These are phyloP conservation scores for Daktulosphaira vitifoliae DNA, from an alignment of 1,140 invertebrate species.

Conservation along the genomic window DNA sequence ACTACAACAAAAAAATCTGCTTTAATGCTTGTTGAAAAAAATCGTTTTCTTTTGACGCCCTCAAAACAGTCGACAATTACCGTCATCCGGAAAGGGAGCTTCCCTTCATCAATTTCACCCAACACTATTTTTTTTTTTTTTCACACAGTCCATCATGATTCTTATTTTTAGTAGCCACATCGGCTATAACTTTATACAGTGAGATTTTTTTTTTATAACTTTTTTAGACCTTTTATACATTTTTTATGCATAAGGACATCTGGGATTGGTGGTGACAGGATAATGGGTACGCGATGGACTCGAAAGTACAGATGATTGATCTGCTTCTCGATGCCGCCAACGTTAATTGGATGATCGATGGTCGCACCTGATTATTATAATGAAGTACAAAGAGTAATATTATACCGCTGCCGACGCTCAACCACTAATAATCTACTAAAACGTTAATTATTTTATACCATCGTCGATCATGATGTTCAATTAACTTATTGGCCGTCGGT, in stretches of 20 bases:
- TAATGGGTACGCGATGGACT: constrained; percentile 25
- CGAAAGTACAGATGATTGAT: constrained; percentile 23
- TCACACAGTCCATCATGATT: neutral
- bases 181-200: constrained; percentile 14
- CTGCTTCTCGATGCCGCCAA: constrained; percentile 13
- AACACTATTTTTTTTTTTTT: neutral
- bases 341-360: constrained; percentile 33
- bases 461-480: constrained; percentile 15
- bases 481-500: too few species aligned
- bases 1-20: constrained; percentile 10
- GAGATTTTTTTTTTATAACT: neutral
- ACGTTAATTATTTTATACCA: constrained; percentile 3
- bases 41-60: constrained; percentile 30
- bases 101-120: constrained; percentile 31
- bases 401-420: neutral
- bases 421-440: too few species aligned
- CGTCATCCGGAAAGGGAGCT: constrained; percentile 31
- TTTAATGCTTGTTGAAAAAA: constrained; percentile 17
- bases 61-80: constrained; percentile 32
- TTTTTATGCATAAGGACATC: constrained; percentile 4
- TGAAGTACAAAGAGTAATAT: neutral
- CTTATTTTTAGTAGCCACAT: constrained; percentile 29
- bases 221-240: constrained; percentile 22
- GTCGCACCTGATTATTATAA: constrained; percentile 15
- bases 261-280: constrained; percentile 30